A percentile compares a stretch with the other conserved stretches of the same genome.
phyloP scores from a whole-genome alignment of 2,113 vertebrate species.

The Sturnira hondurensis region DNA sequence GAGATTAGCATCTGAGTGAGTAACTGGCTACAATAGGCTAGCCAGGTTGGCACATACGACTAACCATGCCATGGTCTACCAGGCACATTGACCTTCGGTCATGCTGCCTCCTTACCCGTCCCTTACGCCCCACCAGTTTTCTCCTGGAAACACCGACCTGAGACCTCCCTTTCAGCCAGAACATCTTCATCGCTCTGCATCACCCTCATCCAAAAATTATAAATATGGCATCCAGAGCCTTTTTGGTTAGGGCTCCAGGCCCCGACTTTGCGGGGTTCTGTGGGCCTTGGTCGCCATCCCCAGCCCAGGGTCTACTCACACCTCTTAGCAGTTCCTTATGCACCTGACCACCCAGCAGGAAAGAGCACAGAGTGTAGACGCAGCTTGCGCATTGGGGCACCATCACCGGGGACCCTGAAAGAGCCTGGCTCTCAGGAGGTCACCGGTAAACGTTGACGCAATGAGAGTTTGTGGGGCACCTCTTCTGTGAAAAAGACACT shows the following conservation, averaged over 20 bases:
- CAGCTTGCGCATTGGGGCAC: background rate
- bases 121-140: background rate
- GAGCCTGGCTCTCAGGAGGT: background rate
- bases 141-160: too few relatives aligned
- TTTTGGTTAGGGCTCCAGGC: background rate
- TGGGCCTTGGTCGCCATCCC: background rate
- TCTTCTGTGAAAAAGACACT: background rate
- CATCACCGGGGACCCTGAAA: background rate
- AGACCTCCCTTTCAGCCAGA: background rate
- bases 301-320: fast-evolving
- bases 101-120: background rate
- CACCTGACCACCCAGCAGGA: background rate
- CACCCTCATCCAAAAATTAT: background rate
- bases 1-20: background rate
- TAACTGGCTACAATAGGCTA: background rate
- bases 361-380: background rate
- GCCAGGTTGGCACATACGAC: background rate
- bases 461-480: background rate
- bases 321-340: background rate
- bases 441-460: background rate
- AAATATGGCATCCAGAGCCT: background rate
- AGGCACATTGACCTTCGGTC: too few relatives aligned
- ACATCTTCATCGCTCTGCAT: background rate
- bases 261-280: background rate
- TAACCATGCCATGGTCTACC: background rate